phyloP scores from a whole-genome alignment of 1,140 invertebrate genomes.

The Neodiprion fabricii region DNA sequence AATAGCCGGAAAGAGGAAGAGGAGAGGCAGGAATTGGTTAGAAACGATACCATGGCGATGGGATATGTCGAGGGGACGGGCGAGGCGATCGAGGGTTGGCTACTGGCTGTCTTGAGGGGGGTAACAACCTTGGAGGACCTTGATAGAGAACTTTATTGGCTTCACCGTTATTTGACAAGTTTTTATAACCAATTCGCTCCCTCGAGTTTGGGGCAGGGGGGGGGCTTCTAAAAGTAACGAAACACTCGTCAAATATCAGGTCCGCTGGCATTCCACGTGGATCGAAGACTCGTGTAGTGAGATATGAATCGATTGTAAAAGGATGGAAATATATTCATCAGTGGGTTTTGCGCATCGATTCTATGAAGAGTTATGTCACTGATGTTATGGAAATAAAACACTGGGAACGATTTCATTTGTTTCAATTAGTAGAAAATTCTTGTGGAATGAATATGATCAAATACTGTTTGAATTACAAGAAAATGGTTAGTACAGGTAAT shows the following conservation, averaged over 20 bases:
- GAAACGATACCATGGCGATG: background rate
- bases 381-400: too few species aligned
- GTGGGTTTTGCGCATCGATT: too few species aligned
- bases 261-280: too few species aligned
- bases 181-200: slow-evolving; percentile 2
- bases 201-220: background rate
- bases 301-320: too few species aligned
- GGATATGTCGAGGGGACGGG: background rate
- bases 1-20: background rate
- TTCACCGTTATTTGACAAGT: slow-evolving; percentile 5
- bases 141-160: slow-evolving; percentile 4
- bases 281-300: too few species aligned
- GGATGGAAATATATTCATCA: too few species aligned
- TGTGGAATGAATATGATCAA: too few species aligned
- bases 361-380: too few species aligned
- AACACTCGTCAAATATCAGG: background rate
- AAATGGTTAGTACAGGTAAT: too few species aligned
- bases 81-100: background rate
- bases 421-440: too few species aligned
- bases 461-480: too few species aligned
- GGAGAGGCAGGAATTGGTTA: background rate
- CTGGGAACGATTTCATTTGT: too few species aligned
- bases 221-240: background rate
- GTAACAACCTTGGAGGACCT: slow-evolving; percentile 1
- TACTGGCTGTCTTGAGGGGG: background rate